phyloP scores from a whole-genome alignment of 2,888 invertebrate genomes.

The Apamea sordens region DNA sequence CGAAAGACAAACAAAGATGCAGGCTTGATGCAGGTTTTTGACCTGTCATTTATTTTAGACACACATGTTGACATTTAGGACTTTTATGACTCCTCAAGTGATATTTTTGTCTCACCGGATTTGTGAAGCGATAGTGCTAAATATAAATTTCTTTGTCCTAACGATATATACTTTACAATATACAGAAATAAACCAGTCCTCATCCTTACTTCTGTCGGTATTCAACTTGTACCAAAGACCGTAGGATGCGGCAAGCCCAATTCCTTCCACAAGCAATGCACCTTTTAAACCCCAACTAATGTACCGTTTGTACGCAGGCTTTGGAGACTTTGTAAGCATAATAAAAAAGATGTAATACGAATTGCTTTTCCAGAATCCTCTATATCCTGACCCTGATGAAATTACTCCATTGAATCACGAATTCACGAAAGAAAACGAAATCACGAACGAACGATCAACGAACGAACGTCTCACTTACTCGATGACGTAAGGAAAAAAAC shows the following conservation, averaged over 20 bases:
- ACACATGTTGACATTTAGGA: constrained; percentile 52
- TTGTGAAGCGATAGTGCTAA: neutral
- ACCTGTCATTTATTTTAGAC: constrained; percentile 24
- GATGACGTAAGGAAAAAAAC: constrained; percentile 74
- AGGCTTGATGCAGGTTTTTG: constrained; percentile 22
- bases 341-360: constrained; percentile 69
- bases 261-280: constrained; percentile 91
- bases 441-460: constrained; percentile 8
- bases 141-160: constrained; percentile 34
- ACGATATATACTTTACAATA: neutral
- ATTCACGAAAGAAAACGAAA: constrained; percentile 60
- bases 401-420: constrained; percentile 54
- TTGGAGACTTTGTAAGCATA: constrained; percentile 93
- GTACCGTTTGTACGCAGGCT: constrained; percentile 88
- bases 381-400: constrained; percentile 27
- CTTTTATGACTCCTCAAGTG: constrained; percentile 9
- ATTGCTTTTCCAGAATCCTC: constrained; percentile 32
- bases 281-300: constrained; percentile 89
- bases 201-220: constrained; percentile 92
- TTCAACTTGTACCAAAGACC: constrained; percentile 93
- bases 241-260: constrained; percentile 91
- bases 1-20: constrained; percentile 23
- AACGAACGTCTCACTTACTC: constrained; percentile 44
- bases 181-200: constrained; percentile 45
- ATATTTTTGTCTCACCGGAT: neutral